phyloP scores from a whole-genome alignment of 2,113 vertebrate genomes.

The Microcebus tavaratra region DNA sequence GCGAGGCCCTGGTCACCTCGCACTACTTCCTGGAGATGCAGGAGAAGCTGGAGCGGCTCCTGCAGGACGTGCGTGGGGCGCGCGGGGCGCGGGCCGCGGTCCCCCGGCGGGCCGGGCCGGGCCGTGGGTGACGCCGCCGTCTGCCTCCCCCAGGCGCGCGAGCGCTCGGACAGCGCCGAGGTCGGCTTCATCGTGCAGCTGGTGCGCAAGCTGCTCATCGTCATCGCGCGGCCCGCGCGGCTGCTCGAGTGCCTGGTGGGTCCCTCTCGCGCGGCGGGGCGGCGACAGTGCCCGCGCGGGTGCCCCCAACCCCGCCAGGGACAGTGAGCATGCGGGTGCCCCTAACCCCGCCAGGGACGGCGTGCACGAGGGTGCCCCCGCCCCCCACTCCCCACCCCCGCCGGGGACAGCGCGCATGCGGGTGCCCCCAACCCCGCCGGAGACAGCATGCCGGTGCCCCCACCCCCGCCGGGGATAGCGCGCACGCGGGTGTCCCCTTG shows the following conservation, averaged over 20 bases:
- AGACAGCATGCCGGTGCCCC: too few species aligned
- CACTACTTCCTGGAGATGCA: constrained; percentile 97
- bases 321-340: too few species aligned
- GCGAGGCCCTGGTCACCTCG: constrained; percentile 94
- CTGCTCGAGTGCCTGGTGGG: constrained; percentile 97
- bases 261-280: too few species aligned
- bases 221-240: constrained; percentile 95
- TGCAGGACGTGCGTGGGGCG: constrained; percentile 89
- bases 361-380: too few species aligned
- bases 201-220: constrained; percentile 95
- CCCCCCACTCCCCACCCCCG: too few species aligned
- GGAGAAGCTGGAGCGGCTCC: constrained; percentile 96
- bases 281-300: rapidly evolving
- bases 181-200: constrained; percentile 92
- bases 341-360: too few species aligned
- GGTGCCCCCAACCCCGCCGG: too few species aligned
- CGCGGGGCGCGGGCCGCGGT: rapidly evolving
- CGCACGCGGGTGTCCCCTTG: too few species aligned
- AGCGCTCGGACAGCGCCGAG: constrained; percentile 96
- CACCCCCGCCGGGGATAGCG: too few species aligned
- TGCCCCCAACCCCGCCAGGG: too few species aligned
- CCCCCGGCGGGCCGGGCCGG: rapidly evolving
- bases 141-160: constrained; percentile 88
- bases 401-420: too few species aligned
- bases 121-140: rapidly evolving